Evolutionary conservation across 64 coral and sea anemone genomes (phyloP).

Genomic region (Acropora tenuis): DNA sequence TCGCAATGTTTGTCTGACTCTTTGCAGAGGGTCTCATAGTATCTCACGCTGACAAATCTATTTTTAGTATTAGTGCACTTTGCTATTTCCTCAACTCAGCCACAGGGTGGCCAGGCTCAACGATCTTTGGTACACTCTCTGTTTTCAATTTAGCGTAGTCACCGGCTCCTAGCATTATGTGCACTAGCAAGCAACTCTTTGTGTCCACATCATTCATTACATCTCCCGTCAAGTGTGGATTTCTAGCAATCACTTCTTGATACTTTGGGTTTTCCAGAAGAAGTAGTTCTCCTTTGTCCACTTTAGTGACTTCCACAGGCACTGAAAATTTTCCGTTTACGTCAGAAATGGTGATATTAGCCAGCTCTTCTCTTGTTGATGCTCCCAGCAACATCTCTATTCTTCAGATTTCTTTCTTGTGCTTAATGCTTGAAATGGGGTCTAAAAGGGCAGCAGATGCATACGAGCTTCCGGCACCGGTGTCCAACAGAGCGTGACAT

Average conservation of each 20-base stretch:
- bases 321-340: conserved; percentile 33
- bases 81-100: background rate
- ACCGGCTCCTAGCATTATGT: background rate
- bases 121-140: background rate
- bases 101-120: background rate
- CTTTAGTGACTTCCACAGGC: conserved; percentile 43
- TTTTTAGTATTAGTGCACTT: too few species aligned
- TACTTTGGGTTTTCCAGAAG: conserved; percentile 60
- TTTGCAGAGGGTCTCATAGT: too few species aligned
- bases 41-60: too few species aligned
- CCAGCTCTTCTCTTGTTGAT: conserved; percentile 8
- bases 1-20: too few species aligned
- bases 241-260: conserved; percentile 16
- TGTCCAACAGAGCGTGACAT: conserved; percentile 32
- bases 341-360: conserved; percentile 4
- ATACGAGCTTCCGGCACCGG: conserved; percentile 60
- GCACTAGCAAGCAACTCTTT: background rate
- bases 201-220: conserved; percentile 18
- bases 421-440: background rate
- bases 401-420: background rate
- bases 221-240: conserved; percentile 30
- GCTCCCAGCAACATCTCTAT: conserved; percentile 60
- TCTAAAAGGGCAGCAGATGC: conserved; percentile 29
- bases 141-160: background rate
- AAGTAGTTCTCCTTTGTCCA: conserved; percentile 63